A percentile compares a stretch with the other conserved stretches of the same genome.
phyloP scores from a whole-genome alignment of 2,888 invertebrate genomes.

The Drosophila hamatofila region DNA sequence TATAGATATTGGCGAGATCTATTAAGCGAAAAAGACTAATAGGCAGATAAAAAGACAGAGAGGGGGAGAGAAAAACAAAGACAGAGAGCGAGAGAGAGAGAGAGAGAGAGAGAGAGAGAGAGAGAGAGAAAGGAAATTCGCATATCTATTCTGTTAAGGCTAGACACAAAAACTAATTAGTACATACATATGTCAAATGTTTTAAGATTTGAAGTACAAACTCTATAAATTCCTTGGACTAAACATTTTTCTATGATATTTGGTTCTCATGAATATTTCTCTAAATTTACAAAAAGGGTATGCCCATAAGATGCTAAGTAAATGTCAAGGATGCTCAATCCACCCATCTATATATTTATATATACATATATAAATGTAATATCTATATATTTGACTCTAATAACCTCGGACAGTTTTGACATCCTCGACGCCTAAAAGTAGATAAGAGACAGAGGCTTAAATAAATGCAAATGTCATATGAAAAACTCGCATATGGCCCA shows the following conservation, averaged over 20 bases:
- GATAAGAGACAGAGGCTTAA: slow-evolving; percentile 42
- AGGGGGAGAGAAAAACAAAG: no score
- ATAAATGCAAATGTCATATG: slow-evolving; percentile 40
- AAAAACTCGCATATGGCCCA: slow-evolving; percentile 23
- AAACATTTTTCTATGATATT: no score
- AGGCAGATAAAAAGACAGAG: background rate
- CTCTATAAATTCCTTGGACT: no score
- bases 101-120: no score
- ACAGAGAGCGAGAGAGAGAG: background rate
- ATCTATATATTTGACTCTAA: slow-evolving; percentile 19
- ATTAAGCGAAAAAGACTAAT: background rate
- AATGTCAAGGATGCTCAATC: background rate
- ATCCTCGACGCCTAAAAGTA: slow-evolving; percentile 46
- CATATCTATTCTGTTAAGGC: no score
- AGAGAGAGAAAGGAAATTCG: no score
- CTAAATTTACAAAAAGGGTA: background rate
- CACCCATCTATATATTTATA: background rate
- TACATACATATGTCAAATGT: no score
- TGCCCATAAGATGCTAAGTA: background rate
- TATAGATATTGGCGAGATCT: background rate
- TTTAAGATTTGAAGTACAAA: no score
- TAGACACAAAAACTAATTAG: background rate
- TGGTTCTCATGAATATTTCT: background rate
- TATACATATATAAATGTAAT: background rate
- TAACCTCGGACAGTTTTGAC: slow-evolving; percentile 40